Base-by-base conservation (phyloP, 2,113 vertebrate genomes). In the Xyliphius kryptos region DNA sequence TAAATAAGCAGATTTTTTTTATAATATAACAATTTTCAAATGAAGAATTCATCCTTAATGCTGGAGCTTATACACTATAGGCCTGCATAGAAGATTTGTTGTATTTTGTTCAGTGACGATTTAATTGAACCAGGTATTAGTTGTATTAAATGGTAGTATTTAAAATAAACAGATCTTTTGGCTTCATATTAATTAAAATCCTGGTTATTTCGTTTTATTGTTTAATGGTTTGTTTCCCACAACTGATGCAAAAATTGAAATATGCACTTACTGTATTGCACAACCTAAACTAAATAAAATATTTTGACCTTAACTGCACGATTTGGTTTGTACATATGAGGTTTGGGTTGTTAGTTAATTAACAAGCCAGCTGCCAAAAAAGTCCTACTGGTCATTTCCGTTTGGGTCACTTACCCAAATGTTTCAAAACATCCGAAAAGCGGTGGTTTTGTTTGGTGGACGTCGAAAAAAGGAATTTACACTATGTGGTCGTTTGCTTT, bases 401-500 rank as follows among this genome's bases (percentile, higher is more conserved):
- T 15, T 52, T 47, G 38, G 57, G 64, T 44, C 64, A 44, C 64
- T 51, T 66, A 21, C 36, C 54, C 55, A 59, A 58, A 66, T 44
- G 56, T 38, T 38, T 3, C 50, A 51, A 41, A 40, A 56, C 51
- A 57, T 66, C 54, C 54, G 19, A 32, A 66, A 17, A 19, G 61
- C 40, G 55, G 26, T 46, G 11, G 14, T 17, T 17, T 26, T 57
- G 9, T 26, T 56, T 57, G n/a, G 46, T 47, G 19, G 15, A 16
- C 19, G 22, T 13, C 22, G 43, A 49, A 38, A 14, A n/a, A 51
- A 51, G 10, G 36, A 52, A 63, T 55, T 54, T 55, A 6, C 37
- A 15, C 13, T 11, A 61, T 61, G 59, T n/a, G 47, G 12, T 61
- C 16, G 26, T 32, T 32, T 3, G 26, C 5, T 12, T 36, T 14